These are phyloP conservation scores for Drosophila parthenogenetica DNA, from an alignment of 2,888 invertebrate genomes.

Conservation along the genomic window DNA sequence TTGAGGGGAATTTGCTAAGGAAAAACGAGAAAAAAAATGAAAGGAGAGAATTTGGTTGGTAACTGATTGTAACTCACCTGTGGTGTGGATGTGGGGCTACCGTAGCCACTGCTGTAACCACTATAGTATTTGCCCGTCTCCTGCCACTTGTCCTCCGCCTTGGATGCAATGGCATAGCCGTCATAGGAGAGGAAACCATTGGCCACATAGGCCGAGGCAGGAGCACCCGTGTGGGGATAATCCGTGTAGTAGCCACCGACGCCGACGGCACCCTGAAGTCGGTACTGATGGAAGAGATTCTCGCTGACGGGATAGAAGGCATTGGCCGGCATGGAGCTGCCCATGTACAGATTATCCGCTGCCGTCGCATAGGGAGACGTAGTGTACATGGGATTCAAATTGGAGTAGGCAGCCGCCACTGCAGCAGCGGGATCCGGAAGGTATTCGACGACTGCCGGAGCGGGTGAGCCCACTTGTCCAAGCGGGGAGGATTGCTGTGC, in stretches of 20 bases:
- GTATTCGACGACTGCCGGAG: conserved; percentile 85
- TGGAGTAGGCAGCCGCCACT: conserved; percentile 92
- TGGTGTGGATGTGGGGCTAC: conserved; percentile 84
- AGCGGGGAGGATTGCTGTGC: conserved; percentile 84
- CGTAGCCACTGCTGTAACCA: conserved; percentile 84
- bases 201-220: conserved; percentile 88
- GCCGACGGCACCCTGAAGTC: conserved; percentile 90
- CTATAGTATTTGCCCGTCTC: conserved; percentile 86
- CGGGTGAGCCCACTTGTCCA: conserved; percentile 85
- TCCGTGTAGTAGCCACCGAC: conserved; percentile 91
- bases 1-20: conserved; percentile 83
- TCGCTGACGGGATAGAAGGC: conserved; percentile 91
- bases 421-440: conserved; percentile 86
- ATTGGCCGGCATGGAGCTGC: conserved; percentile 87
- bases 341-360: conserved; percentile 86
- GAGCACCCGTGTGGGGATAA: conserved; percentile 88
- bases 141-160: conserved; percentile 85
- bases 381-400: conserved; percentile 91
- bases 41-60: background rate
- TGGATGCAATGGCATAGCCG: conserved; percentile 86
- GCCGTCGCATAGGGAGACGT: conserved; percentile 92
- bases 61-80: conserved; percentile 75
- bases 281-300: conserved; percentile 95
- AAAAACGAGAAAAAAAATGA: background rate
- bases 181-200: conserved; percentile 91